Percentiles rank a stretch among this genome's conserved stretches.
These are phyloP conservation scores for Squalus acanthias DNA, from an alignment of 2,797 vertebrate species.

Conservation along the genomic window DNA sequence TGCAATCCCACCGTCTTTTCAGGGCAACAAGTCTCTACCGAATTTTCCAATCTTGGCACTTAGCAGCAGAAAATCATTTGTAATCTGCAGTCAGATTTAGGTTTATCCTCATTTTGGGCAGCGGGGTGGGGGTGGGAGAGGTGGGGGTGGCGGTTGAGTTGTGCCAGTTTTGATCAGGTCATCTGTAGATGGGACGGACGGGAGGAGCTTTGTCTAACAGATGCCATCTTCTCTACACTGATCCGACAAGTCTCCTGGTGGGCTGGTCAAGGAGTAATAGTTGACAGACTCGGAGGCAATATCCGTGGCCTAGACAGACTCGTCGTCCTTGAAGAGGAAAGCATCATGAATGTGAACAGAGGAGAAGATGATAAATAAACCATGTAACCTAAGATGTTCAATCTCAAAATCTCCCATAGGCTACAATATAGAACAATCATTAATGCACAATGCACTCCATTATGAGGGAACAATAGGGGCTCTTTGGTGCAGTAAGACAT, in stretches of 20 bases:
- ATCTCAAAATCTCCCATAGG: conserved; percentile 18
- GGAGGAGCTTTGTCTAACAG: not conserved
- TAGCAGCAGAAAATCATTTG: not conserved
- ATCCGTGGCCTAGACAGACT: not conserved
- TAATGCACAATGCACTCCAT: conserved; percentile 31
- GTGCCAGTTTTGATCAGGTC: not conserved
- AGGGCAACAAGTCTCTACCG: not conserved
- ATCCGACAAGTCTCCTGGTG: not conserved
- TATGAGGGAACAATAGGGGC: conserved; percentile 26
- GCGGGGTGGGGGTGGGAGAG: no score
- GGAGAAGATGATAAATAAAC: not conserved
- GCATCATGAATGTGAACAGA: not conserved
- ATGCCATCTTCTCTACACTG: not conserved
- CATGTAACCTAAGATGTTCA: conserved; percentile 15
- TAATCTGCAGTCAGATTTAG: not conserved
- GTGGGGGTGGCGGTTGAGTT: no score
- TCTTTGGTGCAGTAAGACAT: conserved; percentile 20
- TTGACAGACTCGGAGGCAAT: not conserved
- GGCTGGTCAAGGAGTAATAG: not conserved
- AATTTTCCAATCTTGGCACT: not conserved
- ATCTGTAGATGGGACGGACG: not conserved
- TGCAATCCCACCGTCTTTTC: not conserved
- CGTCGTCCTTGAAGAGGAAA: not conserved
- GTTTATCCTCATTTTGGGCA: not conserved
- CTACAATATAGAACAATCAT: conserved; percentile 13